Base-by-base conservation (phyloP, 2,113 vertebrate genomes). In the Scomber japonicus region DNA sequence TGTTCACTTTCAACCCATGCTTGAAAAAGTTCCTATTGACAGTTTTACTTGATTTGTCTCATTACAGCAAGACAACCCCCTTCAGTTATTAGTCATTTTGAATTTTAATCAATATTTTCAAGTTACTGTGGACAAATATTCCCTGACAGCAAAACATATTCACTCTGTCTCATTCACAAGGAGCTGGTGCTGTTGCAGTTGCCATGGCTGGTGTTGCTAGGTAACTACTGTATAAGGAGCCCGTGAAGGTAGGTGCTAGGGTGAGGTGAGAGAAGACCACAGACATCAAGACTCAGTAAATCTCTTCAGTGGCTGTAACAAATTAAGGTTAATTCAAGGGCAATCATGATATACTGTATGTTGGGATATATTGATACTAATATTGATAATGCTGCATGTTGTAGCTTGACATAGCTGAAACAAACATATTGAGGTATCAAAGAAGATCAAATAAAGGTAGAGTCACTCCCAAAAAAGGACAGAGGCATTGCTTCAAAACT, bases 121-220 rank as follows among this genome's bases (percentile, higher is more conserved):
- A 45, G 19, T 24, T 35, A 65, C 2, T 14, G 19, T 67, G 35
- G 35, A 40, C 35, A 40, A 9, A 40, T 40, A 40, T 40, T 40
- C 35, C 35, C 7, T 1, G 9, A 40, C 35, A 40, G 27, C 24
- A 60, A 30, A 51, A 6, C 59, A 61, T 56, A 30, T 30, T 54
- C 12, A 10, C 15, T 75, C 49, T 0, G 53, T 73, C 15, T 69
- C 35, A 31, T 67, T 50, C 11, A 51, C 0, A n/a, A 35, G 11
- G 19, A 73, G 66, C 62, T 74, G 70, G 27, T 75, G 55, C 77
- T 76, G 71, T 48, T 68, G 80, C 66, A 35, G 81, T 85, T 89
- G 64, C 72, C 75, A 81, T 83, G 81, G 82, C 62, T 71, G 46
- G 75, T 81, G 85, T 89, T 89, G 86, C 84, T 89, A 80, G 63